These are phyloP conservation scores for Scophthalmus maximus DNA, from an alignment of 2,113 vertebrate species.

Conservation along the genomic window DNA sequence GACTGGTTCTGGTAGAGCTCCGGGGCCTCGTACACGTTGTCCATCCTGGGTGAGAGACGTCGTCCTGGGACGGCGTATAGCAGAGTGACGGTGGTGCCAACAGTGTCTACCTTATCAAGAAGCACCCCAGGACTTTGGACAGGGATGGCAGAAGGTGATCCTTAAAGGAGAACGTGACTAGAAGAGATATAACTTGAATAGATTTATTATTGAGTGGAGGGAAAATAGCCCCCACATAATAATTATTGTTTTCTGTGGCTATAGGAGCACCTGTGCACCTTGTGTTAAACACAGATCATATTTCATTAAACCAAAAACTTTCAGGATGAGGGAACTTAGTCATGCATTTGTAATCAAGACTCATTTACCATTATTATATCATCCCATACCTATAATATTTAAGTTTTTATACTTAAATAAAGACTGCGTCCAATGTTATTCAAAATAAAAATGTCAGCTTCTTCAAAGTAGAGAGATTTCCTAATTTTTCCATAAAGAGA, in stretches of 20 bases:
- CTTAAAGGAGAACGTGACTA: constrained; percentile 45
- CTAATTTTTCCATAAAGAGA: background rate
- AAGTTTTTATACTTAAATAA: too few relatives aligned
- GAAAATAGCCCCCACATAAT: too few relatives aligned
- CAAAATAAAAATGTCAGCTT: background rate
- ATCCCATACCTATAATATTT: too few relatives aligned
- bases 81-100: constrained; percentile 34
- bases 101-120: constrained; percentile 53
- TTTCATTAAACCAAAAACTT: too few relatives aligned
- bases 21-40: constrained; percentile 50
- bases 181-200: background rate
- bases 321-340: too few relatives aligned
- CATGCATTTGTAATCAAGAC: constrained; percentile 9
- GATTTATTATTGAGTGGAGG: too few relatives aligned
- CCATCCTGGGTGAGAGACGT: constrained; percentile 72
- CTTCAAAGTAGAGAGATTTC: background rate
- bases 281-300: too few relatives aligned
- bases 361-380: too few relatives aligned
- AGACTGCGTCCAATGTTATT: too few relatives aligned
- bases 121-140: constrained; percentile 64
- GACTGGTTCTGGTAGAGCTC: constrained; percentile 28
- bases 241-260: too few relatives aligned
- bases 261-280: too few relatives aligned
- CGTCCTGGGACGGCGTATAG: constrained; percentile 6
- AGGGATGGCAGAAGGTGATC: constrained; percentile 15